Base-by-base conservation (phyloP, 2,888 invertebrate genomes). In the Papilio gigon region DNA sequence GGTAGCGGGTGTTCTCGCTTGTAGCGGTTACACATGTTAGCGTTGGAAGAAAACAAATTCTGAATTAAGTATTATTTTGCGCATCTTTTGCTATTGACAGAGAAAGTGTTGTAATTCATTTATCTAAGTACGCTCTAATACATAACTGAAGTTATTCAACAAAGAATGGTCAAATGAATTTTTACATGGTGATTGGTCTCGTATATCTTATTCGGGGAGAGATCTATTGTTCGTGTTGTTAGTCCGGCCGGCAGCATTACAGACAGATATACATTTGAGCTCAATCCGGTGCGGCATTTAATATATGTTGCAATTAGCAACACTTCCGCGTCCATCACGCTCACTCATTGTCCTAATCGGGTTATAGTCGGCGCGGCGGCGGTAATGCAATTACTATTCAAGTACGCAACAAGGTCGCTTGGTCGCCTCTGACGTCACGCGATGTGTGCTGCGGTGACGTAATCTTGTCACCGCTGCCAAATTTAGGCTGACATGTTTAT, bases 381-480 rank as follows among this genome's bases (percentile, higher is more conserved):
- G 59, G 50, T 62, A 67, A 56, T 59, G 68, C 63, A 27, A 68
- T 63, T 68, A 47, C 63, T 68, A 68, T 68, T 68, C 68, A 63
- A 63, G 68, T 68, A 22, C 63, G 47, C 22, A 56, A 44, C 58
- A 68, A 63, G 68, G 68, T 58, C 63, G 42, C 61, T 64, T 65
- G 42, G 37, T 22, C 47, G 60, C 11, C 14, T 35, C 25, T 59
- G 66, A 63, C 68, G 68, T 68, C 68, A 63, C 20, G 58, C 47
- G 44, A 47, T 63, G 68, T 60, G 9, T 35, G 6, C 20, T 20
- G 12, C 6, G 17, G n/a, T 62, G 62, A 63, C 63, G 68, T 42
- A 58, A 63, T 37, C 22, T 8, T 53, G 50, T 27, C 56, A 67
- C 30, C 65, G 44, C 20, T 44, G 58, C 30, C 58, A 56, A 62